A percentile compares a stretch with the other conserved stretches of the same genome.
phyloP scores from a whole-genome alignment of 2,888 invertebrate species.

The Torymus auratus region DNA sequence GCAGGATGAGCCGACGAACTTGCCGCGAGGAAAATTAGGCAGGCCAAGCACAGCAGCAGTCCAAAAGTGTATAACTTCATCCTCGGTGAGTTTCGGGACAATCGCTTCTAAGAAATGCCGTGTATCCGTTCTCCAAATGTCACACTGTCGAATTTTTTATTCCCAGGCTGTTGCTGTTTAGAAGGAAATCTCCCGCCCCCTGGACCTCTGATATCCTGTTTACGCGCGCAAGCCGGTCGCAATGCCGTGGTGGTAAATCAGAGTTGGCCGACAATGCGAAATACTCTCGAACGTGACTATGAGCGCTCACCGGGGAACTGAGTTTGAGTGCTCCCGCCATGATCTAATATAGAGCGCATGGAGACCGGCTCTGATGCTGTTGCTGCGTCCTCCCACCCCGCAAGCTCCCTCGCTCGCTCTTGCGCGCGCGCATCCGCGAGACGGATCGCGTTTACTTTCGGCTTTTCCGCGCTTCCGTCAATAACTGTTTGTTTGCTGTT shows the following conservation, averaged over 20 bases:
- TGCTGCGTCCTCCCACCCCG: conserved; percentile 66
- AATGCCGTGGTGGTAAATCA: neutral
- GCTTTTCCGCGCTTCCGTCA: conserved; percentile 1
- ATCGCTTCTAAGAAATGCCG: neutral
- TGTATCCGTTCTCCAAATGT: too few relatives aligned
- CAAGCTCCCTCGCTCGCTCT: too few relatives aligned
- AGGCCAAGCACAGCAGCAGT: conserved; percentile 59
- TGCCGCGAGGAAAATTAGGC: conserved; percentile 64
- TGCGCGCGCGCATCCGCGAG: too few relatives aligned
- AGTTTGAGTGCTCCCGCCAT: conserved; percentile 71
- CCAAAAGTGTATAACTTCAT: conserved; percentile 66
- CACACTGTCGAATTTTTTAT: too few relatives aligned
- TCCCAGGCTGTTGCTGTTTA: too few relatives aligned
- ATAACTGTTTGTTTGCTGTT: neutral
- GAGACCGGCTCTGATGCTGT: conserved; percentile 30
- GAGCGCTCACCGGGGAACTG: conserved; percentile 66
- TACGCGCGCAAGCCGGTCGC: neutral
- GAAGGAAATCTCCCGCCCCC: too few relatives aligned
- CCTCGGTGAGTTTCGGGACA: conserved; percentile 24
- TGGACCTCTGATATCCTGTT: too few relatives aligned
- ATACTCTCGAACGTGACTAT: conserved; percentile 4
- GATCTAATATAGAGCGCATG: conserved; percentile 73
- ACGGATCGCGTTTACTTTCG: neutral
- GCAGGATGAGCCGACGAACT: conserved; percentile 69
- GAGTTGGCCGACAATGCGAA: neutral